Evolutionary conservation across 2,113 vertebrate species (phyloP).

Genomic region (Pseudorasbora parva): DNA sequence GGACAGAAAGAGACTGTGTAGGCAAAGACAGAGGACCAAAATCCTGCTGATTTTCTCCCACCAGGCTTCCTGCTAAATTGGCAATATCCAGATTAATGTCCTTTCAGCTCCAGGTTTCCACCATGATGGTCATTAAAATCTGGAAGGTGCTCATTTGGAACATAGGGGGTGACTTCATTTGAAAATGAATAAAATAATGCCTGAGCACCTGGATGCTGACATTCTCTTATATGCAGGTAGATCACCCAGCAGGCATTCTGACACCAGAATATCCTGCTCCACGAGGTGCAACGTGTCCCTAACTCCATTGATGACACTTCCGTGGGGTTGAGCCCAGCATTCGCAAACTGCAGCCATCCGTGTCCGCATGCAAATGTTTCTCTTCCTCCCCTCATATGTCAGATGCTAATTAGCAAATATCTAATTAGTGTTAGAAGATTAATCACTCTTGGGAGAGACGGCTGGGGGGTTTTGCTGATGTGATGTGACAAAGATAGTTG

Average conservation of each 20-base stretch:
- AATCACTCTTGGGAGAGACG: slow-evolving; percentile 87
- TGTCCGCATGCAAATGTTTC: slow-evolving; percentile 90
- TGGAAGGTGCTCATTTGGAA: slow-evolving; percentile 32
- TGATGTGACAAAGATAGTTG: slow-evolving; percentile 54
- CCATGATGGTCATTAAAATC: slow-evolving; percentile 49
- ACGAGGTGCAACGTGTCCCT: neutral
- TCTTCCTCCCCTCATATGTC: slow-evolving; percentile 84
- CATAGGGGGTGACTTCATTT: slow-evolving; percentile 37
- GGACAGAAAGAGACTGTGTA: slow-evolving; percentile 39
- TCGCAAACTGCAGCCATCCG: slow-evolving; percentile 70
- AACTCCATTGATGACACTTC: slow-evolving; percentile 30
- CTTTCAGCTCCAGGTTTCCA: slow-evolving; percentile 54
- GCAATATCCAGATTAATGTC: slow-evolving; percentile 52
- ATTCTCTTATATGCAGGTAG: slow-evolving; percentile 33
- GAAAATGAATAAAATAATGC: slow-evolving; percentile 40
- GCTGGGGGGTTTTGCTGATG: slow-evolving; percentile 60
- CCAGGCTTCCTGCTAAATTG: slow-evolving; percentile 48
- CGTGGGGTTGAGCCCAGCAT: slow-evolving; percentile 25
- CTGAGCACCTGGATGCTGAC: slow-evolving; percentile 18
- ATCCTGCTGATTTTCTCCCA: slow-evolving; percentile 47
- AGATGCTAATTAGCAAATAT: slow-evolving; percentile 95
- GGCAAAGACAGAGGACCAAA: slow-evolving; percentile 44
- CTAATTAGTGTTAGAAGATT: slow-evolving; percentile 96
- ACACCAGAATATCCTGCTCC: slow-evolving; percentile 28
- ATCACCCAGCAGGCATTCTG: slow-evolving; percentile 2